Evolutionary conservation across 2,797 vertebrate species (phyloP), one percentile per base, ranked within the genome.

Genomic region (Scyliorhinus canicula): DNA sequence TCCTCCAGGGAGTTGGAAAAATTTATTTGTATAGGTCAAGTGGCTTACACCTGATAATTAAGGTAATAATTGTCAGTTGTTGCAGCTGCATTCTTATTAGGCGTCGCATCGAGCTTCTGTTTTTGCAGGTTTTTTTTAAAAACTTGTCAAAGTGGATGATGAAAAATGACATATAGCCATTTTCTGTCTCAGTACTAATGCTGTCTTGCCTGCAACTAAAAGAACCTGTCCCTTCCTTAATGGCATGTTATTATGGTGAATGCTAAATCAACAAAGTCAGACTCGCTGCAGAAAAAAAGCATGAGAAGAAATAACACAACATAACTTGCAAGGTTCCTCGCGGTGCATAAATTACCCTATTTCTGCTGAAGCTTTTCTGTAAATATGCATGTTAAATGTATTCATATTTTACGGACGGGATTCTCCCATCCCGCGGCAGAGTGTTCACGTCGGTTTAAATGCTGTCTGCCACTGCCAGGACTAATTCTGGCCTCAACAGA

Each of bases 1-100:
- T 40, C 60, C 88, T 44, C 88, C 11, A n/a, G 88, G 88, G 88
- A 91, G 88, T 91, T 40, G 3, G 60, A 63, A 91, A 91, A 91
- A 63, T 91, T 91, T 57, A 91, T 91, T 91, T 65, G 57, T 91
- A 91, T 91, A 91, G 88, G 88, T 91, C 88, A 91, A 91, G 60
- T 91, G 57, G 88, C 88, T 65, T 91, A 44, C 88, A 91, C 88
- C 57, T 91, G 88, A 91, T 91, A 65, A 91, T 91, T 91, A 91
- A 91, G 88, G 57, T 91, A 91, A 91, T 91, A 65, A 91, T 91
- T 65, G 88, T 91, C 60, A 65, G 57, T 63, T 91, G 88, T n/a
- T 63, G 7, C 60, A 91, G 88, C 88, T 91, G 88, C 88, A 91
- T 91, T 65, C 88, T 91, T 91, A 91, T 91, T 63, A 91, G n/a